Base-by-base conservation (phyloP, 2,888 invertebrate genomes). In the Leucophora obtusa region DNA sequence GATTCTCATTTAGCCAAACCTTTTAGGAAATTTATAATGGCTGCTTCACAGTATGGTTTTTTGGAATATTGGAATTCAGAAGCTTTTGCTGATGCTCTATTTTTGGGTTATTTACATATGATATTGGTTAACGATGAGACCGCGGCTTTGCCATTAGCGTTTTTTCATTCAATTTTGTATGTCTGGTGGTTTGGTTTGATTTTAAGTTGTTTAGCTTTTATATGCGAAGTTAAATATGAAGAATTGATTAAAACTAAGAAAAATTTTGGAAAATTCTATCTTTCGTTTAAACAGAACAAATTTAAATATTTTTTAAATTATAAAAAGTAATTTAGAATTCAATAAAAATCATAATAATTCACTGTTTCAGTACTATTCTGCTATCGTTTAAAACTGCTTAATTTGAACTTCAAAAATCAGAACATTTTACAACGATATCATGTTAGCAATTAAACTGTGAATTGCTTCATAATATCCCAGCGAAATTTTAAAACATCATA, bases 71-170 rank as follows among this genome's bases (percentile, higher is more conserved):
- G 87, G 87, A 82, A 83, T 2, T 56, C 74, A 14, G 82, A 83
- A 56, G 83, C 88, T 0, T 86, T 86, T 81, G 83, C 83, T 71
- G 86, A 87, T 62, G 87, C 86, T 0, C 9, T 86, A 2, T 83
- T 80, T 8, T 70, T 87, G 59, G 70, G 76, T 0, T 75, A 71
- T 35, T 79, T 85, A 0, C 70, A 68, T 0, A 78, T 85, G 50
- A 78, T 83, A 2, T 21, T 76, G 7, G 21, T 74, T 2, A 11
- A 70, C 15, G 85, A 86, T 10, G 65, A 83, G 5, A 82, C 84
- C 0, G 47, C 38, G 38, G 84, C 87, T 2, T 73, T 87, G 5
- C 79, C 82, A 53, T 73, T 87, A 60, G 60, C 75, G 5, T 87
- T 87, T 81, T 83, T 86, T 17, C 62, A 82, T 5, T 82, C 82